Percentiles rank a stretch among this genome's conserved stretches.
These are phyloP conservation scores for Tenebrosternarchus preto DNA, from an alignment of 2,113 vertebrate genomes.

Conservation along the genomic window DNA sequence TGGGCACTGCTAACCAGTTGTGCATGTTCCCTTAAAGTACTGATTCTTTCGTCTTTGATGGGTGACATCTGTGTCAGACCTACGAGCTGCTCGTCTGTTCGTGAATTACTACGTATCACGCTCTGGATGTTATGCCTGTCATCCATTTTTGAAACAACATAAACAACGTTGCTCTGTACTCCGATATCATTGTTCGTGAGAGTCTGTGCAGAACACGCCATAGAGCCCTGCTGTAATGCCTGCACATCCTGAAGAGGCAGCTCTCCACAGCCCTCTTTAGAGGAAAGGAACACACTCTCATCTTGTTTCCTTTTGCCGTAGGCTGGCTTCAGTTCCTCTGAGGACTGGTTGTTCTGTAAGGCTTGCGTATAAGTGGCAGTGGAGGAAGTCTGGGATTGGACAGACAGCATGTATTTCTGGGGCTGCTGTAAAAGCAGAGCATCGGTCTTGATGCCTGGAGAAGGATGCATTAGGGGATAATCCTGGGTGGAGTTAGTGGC, in stretches of 20 bases:
- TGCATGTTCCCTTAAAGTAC: slow-evolving; percentile 77
- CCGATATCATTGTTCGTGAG: slow-evolving; percentile 75
- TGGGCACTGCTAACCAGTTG: slow-evolving; percentile 78
- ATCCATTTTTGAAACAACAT: slow-evolving; percentile 88
- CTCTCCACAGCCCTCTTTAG: slow-evolving; percentile 78
- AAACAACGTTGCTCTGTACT: slow-evolving; percentile 80
- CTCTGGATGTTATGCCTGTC: slow-evolving; percentile 89
- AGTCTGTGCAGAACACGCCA: slow-evolving; percentile 79
- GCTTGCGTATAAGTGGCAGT: slow-evolving; percentile 80
- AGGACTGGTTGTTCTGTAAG: slow-evolving; percentile 81
- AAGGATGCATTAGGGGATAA: slow-evolving; percentile 84
- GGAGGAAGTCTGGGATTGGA: slow-evolving; percentile 80
- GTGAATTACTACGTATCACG: slow-evolving; percentile 92
- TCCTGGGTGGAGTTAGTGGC: slow-evolving; percentile 81
- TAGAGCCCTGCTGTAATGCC: slow-evolving; percentile 81
- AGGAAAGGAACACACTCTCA: slow-evolving; percentile 75
- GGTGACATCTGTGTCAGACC: slow-evolving; percentile 77
- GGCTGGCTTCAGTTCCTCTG: slow-evolving; percentile 80
- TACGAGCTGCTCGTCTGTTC: slow-evolving; percentile 86
- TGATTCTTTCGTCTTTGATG: slow-evolving; percentile 83
- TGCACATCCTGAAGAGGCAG: slow-evolving; percentile 87
- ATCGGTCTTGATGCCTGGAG: slow-evolving; percentile 80
- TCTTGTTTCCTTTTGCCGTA: slow-evolving; percentile 87
- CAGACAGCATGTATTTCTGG: slow-evolving; percentile 84
- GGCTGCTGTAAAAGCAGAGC: slow-evolving; percentile 79